Percentiles rank a stretch among this genome's conserved stretches.
These are phyloP conservation scores for Anthopleura sola DNA, from an alignment of 64 coral and sea anemone species.

Conservation along the genomic window DNA sequence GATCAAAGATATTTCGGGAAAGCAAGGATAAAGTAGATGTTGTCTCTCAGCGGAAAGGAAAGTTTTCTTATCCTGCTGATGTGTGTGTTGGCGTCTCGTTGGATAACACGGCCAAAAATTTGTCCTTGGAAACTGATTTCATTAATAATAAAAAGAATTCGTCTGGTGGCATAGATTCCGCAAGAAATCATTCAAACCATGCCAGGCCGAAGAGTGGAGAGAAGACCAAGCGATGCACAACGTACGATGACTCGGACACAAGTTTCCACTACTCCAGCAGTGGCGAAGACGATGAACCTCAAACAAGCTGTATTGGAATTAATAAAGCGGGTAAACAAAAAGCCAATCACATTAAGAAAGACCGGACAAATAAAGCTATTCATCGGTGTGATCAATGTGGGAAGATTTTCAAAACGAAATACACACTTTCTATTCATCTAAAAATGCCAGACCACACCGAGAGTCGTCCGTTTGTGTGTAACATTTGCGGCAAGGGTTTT, in stretches of 20 bases:
- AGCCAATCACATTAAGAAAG: slow-evolving; percentile 22
- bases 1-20: not conserved
- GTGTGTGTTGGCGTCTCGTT: slow-evolving; percentile 29
- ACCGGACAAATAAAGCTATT: slow-evolving; percentile 41
- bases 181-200: slow-evolving; percentile 27
- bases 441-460: slow-evolving; percentile 75
- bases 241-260: not conserved
- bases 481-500: slow-evolving; percentile 66
- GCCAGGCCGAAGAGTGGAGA: not conserved
- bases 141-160: slow-evolving; percentile 80
- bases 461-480: slow-evolving; percentile 61
- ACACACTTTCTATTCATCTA: slow-evolving; percentile 57
- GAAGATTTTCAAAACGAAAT: slow-evolving; percentile 68
- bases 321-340: slow-evolving; percentile 45
- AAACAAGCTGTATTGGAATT: slow-evolving; percentile 14
- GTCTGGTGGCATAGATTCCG: slow-evolving; percentile 34
- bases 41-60: slow-evolving; percentile 23
- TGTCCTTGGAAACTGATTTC: slow-evolving; percentile 58
- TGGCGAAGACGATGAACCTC: slow-evolving; percentile 1
- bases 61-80: slow-evolving; percentile 51
- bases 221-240: not conserved
- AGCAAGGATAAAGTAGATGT: slow-evolving; percentile 15
- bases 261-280: not conserved
- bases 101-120: slow-evolving; percentile 44
- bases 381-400: slow-evolving; percentile 64